Conservation (phyloP, 2,888 invertebrate genomes). For the Dryobota labecula region DNA sequence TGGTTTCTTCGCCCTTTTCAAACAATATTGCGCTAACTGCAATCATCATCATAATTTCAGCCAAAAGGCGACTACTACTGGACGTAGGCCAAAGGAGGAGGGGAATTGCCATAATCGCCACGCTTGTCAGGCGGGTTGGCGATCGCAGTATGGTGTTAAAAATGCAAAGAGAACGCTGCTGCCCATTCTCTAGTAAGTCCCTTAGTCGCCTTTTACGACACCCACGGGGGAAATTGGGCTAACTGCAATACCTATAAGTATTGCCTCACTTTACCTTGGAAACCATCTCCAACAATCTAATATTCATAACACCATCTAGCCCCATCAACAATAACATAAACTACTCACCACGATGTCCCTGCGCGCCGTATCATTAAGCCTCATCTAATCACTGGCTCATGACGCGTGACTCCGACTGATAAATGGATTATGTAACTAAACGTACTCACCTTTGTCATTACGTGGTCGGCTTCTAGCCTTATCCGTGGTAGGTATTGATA, state of each 20-base stretch:
- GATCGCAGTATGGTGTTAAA: no score
- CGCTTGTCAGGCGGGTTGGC: no score
- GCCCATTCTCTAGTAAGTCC: no score
- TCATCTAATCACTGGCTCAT: conserved; percentile 68
- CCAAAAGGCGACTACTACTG: no score
- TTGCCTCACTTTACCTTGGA: no score
- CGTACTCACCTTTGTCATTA: conserved; percentile 49
- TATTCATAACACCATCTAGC: conserved; percentile 30
- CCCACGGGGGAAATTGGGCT: no score
- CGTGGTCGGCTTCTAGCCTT: conserved; percentile 11
- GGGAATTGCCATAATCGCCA: no score
- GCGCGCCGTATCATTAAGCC: conserved; percentile 59
- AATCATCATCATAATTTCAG: no score
- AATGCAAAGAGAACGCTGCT: no score
- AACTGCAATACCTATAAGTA: not conserved
- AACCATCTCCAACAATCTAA: not conserved
- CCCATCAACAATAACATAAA: conserved; percentile 52
- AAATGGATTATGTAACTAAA: conserved; percentile 66
- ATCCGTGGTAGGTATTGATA: conserved; percentile 47
- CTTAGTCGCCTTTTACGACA: no score
- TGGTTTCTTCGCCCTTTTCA: not conserved
- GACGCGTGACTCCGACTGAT: conserved; percentile 73
- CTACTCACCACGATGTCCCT: conserved; percentile 41
- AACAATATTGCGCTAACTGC: not conserved
- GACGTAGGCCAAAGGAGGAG: no score